These are phyloP conservation scores for Eospalax fontanierii DNA, from an alignment of 2,797 vertebrate genomes.

Conservation along the genomic window DNA sequence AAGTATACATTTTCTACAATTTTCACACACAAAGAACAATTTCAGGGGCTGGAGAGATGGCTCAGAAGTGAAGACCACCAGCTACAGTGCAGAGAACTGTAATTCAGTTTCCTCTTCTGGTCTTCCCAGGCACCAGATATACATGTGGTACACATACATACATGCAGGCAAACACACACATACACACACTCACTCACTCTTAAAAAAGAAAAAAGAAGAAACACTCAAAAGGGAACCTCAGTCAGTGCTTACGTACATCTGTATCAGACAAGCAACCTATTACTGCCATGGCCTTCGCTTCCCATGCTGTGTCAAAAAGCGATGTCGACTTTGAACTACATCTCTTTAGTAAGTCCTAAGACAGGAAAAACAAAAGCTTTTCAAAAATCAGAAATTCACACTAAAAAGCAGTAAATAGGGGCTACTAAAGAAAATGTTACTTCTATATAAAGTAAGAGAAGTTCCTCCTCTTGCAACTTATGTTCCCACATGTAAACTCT, in stretches of 20 bases:
- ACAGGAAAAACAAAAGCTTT: not conserved
- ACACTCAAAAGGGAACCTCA: not conserved
- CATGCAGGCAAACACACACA: not conserved
- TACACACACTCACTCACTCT: not conserved
- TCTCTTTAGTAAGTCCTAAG: slow-evolving; percentile 95
- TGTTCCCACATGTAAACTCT: slow-evolving; percentile 94
- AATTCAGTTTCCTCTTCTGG: not conserved
- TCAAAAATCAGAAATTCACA: not conserved
- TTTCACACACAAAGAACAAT: not conserved
- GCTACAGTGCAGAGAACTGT: too few species aligned
- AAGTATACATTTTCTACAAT: not conserved
- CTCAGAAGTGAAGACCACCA: too few species aligned
- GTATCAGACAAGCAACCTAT: slow-evolving; percentile 94
- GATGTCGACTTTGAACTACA: slow-evolving; percentile 94
- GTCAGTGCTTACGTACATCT: slow-evolving; percentile 91
- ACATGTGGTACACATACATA: not conserved
- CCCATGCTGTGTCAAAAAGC: slow-evolving; percentile 96
- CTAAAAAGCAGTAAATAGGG: not conserved
- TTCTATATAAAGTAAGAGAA: slow-evolving; percentile 97
- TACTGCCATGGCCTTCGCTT: slow-evolving; percentile 97
- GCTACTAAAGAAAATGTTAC: slow-evolving; percentile 84
- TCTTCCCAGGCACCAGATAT: not conserved
- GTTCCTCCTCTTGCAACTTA: slow-evolving; percentile 93
- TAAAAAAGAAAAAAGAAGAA: not conserved
- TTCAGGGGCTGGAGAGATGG: not conserved